These are phyloP conservation scores for Daboia siamensis DNA, from an alignment of 2,113 vertebrate species.

Conservation along the genomic window DNA sequence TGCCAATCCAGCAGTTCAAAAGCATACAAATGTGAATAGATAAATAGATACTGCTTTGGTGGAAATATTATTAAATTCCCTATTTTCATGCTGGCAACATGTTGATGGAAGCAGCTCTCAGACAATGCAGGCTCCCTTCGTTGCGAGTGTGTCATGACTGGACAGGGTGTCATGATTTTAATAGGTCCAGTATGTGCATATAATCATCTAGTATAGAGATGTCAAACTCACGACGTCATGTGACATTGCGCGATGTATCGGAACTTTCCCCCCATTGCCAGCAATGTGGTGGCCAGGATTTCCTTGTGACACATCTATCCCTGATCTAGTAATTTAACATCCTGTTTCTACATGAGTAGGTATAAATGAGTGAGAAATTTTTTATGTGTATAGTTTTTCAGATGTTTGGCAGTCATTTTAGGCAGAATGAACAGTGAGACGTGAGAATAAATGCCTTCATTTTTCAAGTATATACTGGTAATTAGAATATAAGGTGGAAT, in stretches of 20 bases:
- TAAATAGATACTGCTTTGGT: too few relatives aligned
- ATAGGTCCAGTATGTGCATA: conserved; percentile 14
- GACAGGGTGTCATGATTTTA: background rate
- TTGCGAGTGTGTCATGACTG: too few relatives aligned
- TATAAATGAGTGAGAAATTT: background rate
- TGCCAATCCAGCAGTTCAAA: too few relatives aligned
- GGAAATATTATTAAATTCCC: too few relatives aligned
- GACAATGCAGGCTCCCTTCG: too few relatives aligned
- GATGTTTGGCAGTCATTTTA: background rate
- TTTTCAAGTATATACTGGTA: background rate
- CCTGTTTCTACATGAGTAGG: background rate
- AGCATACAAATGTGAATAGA: too few relatives aligned
- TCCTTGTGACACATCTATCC: rapidly evolving
- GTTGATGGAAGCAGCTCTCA: too few relatives aligned
- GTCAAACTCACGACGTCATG: too few relatives aligned
- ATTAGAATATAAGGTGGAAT: background rate
- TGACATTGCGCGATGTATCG: too few relatives aligned
- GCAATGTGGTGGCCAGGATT: too few relatives aligned
- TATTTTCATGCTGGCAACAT: too few relatives aligned
- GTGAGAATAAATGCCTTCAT: background rate
- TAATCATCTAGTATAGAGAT: background rate
- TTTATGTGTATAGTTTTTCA: background rate
- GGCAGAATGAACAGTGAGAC: background rate
- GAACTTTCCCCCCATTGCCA: too few relatives aligned
- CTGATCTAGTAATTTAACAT: background rate